Conservation (phyloP, 1,140 invertebrate genomes). For the Apocrypta bakeri region DNA sequence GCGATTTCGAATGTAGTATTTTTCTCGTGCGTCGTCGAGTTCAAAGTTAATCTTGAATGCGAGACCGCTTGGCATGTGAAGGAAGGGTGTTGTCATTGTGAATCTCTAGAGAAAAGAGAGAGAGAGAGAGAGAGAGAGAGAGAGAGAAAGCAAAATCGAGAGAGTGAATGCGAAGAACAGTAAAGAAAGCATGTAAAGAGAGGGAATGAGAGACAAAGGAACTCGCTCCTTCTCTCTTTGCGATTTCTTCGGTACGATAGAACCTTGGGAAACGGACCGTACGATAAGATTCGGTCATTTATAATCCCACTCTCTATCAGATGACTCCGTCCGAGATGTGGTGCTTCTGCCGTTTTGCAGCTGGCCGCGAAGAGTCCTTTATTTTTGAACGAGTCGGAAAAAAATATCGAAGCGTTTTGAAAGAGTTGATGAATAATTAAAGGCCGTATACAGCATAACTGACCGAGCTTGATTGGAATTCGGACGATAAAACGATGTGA, state of each 20-base stretch:
- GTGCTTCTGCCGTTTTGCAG: conserved; percentile 43
- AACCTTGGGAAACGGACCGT: conserved; percentile 48
- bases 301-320: conserved; percentile 49
- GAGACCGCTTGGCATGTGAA: conserved; percentile 38
- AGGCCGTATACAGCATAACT: no score
- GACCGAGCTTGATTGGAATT: neutral
- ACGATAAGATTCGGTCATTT: conserved; percentile 54
- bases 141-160: neutral
- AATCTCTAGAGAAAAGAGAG: conserved; percentile 21
- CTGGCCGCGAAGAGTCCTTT: conserved; percentile 51
- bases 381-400: conserved; percentile 47
- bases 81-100: conserved; percentile 49
- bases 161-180: conserved; percentile 15
- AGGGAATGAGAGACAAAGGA: conserved; percentile 27
- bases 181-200: conserved; percentile 39
- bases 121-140: neutral
- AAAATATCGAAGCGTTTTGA: conserved; percentile 12
- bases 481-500: neutral
- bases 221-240: conserved; percentile 31
- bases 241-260: conserved; percentile 48
- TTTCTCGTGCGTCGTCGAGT: conserved; percentile 43
- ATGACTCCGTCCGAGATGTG: conserved; percentile 47
- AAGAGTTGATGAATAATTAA: neutral
- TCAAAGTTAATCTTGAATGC: conserved; percentile 49
- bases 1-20: conserved; percentile 30